phyloP scores from a whole-genome alignment of 2,888 invertebrate genomes.

The Sarcophaga subvicina region DNA sequence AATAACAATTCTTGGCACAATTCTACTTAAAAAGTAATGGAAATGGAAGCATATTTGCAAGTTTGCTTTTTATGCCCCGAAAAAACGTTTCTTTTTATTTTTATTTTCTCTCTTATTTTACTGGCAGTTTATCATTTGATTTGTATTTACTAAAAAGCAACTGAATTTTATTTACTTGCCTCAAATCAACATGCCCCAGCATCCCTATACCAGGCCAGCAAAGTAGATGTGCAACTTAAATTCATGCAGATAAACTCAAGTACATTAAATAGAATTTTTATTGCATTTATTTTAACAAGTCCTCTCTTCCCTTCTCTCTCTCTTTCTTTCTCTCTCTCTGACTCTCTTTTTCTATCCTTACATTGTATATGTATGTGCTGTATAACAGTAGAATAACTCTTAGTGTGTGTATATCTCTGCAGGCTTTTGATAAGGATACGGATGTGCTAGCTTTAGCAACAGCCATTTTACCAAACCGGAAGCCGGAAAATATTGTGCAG shows the following conservation, averaged over 20 bases:
- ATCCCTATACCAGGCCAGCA: not conserved
- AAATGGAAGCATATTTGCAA: not conserved
- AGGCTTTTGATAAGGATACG: slow-evolving; percentile 51
- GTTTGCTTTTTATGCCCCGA: not conserved
- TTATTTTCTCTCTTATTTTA: no score
- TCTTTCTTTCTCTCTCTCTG: not conserved
- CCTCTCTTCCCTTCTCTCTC: not conserved
- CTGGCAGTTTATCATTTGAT: not conserved
- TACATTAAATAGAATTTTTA: not conserved
- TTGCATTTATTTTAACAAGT: not conserved
- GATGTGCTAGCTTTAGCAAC: slow-evolving; percentile 59
- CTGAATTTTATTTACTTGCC: not conserved
- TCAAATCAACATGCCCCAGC: not conserved
- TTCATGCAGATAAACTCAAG: not conserved
- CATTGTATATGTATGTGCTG: not conserved
- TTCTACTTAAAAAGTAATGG: not conserved
- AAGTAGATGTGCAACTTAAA: not conserved
- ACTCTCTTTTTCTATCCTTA: not conserved
- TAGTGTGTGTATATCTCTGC: not conserved
- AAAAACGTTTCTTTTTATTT: not conserved
- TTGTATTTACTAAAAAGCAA: not conserved
- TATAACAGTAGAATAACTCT: not conserved
- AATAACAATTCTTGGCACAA: slow-evolving; percentile 30
- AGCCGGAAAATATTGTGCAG: slow-evolving; percentile 56
- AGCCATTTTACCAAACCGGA: slow-evolving; percentile 54